These are phyloP conservation scores for Chrysotoxum bicinctum DNA, from an alignment of 2,888 invertebrate species.

Conservation along the genomic window DNA sequence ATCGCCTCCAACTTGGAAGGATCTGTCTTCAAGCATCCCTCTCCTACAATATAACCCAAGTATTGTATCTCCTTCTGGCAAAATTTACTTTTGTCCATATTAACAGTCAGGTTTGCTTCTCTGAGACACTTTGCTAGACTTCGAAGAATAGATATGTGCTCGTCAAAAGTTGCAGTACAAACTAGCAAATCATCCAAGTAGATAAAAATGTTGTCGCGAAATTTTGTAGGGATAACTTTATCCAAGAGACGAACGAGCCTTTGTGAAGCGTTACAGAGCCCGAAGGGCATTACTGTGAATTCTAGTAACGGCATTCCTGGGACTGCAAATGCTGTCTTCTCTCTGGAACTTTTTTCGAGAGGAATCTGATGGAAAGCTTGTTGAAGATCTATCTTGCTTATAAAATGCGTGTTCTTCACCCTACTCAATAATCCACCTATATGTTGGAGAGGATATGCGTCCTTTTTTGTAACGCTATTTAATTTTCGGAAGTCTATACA, in stretches of 20 bases:
- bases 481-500: neutral
- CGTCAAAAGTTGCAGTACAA: no score
- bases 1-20: no score
- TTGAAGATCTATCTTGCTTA: conserved; percentile 8
- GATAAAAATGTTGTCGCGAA: no score
- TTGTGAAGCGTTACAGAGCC: conserved; percentile 6
- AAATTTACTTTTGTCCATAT: no score
- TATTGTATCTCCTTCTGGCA: no score
- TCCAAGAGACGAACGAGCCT: neutral
- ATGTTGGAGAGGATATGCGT: neutral
- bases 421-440: neutral
- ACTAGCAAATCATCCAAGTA: no score
- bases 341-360: conserved; percentile 14
- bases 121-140: no score
- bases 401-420: neutral
- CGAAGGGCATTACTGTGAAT: conserved; percentile 3
- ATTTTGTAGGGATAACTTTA: neutral
- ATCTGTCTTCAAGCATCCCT: no score
- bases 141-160: no score
- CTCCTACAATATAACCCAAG: no score
- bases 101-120: no score
- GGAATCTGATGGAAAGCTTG: conserved; percentile 17
- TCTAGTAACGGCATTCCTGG: conserved; percentile 1
- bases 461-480: neutral
- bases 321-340: conserved; percentile 13